A percentile compares a stretch with the other conserved stretches of the same genome.
Conservation (phyloP, 2,888 invertebrate species). For the Rutpela maculata region DNA sequence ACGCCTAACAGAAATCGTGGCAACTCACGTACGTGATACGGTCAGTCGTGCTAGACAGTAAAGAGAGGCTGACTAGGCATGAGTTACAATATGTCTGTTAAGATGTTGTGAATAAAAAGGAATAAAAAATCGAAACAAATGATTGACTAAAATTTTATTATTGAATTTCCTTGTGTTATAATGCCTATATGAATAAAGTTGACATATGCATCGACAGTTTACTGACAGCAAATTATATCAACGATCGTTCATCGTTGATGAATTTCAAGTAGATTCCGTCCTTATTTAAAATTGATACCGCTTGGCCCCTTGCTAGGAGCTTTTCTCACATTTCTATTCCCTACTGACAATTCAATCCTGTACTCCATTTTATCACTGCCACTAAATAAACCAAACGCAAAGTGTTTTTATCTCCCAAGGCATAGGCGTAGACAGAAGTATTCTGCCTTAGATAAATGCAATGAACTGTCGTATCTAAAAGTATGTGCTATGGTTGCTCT, state of each 20-base stretch:
- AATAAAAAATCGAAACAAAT: too few relatives aligned
- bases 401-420: neutral
- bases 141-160: too few relatives aligned
- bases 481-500: too few relatives aligned
- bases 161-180: too few relatives aligned
- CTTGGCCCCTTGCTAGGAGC: conserved; percentile 1
- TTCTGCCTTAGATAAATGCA: neutral
- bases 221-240: neutral
- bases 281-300: conserved; percentile 23
- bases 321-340: neutral
- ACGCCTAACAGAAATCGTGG: too few relatives aligned
- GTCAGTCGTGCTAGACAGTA: too few relatives aligned
- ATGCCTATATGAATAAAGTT: too few relatives aligned
- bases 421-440: neutral
- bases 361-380: conserved; percentile 19
- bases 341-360: conserved; percentile 14
- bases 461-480: neutral
- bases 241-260: neutral
- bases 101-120: too few relatives aligned
- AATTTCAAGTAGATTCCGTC: neutral
- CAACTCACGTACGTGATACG: too few relatives aligned
- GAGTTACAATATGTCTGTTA: too few relatives aligned
- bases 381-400: conserved; percentile 11
- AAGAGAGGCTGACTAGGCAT: too few relatives aligned
- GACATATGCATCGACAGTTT: neutral